Conservation (phyloP, 2,113 vertebrate species). For the Platichthys flesus region DNA sequence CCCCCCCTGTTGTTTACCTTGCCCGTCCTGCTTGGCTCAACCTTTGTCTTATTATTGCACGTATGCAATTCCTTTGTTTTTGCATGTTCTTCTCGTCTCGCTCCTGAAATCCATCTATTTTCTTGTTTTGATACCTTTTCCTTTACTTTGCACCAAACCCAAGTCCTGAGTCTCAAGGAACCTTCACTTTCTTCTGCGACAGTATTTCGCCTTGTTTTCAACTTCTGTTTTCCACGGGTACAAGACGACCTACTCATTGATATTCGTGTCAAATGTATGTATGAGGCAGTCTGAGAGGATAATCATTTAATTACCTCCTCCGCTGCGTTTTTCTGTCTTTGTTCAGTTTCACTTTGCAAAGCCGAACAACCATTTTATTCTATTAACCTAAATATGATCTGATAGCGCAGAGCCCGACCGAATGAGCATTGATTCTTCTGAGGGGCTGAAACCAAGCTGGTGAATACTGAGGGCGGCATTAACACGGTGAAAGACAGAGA, state of each 20-base stretch:
- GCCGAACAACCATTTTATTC: not conserved
- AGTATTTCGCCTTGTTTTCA: too few relatives aligned
- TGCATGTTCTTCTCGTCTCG: too few relatives aligned
- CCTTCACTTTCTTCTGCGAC: too few relatives aligned
- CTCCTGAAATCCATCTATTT: too few relatives aligned
- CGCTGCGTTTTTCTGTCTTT: not conserved
- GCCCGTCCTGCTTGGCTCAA: too few relatives aligned
- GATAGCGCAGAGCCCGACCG: not conserved
- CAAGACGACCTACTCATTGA: not conserved
- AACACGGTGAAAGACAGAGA: not conserved
- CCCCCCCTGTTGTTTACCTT: too few relatives aligned
- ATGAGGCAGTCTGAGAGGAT: not conserved
- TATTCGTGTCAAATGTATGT: not conserved
- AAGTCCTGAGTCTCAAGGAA: too few relatives aligned
- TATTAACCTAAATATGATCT: not conserved
- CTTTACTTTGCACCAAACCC: too few relatives aligned
- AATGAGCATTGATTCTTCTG: conserved; percentile 18
- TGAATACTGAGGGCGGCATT: conserved; percentile 13
- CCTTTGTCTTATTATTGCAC: too few relatives aligned
- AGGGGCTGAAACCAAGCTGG: not conserved
- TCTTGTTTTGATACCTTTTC: too few relatives aligned
- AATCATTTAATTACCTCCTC: not conserved
- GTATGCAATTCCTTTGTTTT: too few relatives aligned
- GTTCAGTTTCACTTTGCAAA: not conserved
- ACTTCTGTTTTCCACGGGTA: not conserved